phyloP scores from a whole-genome alignment of 2,797 vertebrate genomes.

The Arnoldichthys spilopterus region DNA sequence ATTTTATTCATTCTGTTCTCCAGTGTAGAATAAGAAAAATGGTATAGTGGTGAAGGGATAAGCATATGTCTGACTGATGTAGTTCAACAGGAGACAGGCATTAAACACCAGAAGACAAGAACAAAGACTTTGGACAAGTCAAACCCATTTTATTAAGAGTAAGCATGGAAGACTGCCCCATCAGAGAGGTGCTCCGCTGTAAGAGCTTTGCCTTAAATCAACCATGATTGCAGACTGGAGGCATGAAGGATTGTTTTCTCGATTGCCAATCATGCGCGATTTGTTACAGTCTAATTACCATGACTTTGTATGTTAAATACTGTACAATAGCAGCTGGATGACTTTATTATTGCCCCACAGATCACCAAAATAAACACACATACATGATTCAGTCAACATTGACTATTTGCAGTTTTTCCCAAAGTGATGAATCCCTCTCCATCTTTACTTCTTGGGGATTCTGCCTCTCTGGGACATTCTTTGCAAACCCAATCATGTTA shows the following conservation, averaged over 20 bases:
- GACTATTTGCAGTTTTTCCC: no score
- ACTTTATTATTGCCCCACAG: background rate
- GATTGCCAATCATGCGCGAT: background rate
- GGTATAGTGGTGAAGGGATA: background rate
- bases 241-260: background rate
- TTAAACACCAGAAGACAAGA: background rate
- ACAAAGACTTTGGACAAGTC: background rate
- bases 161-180: no score
- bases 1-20: background rate
- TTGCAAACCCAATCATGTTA: no score
- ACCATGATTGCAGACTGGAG: background rate
- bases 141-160: background rate
- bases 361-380: background rate
- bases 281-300: background rate
- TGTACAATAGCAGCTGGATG: background rate
- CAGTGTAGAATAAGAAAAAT: constrained; percentile 7
- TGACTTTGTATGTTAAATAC: constrained; percentile 8
- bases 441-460: no score
- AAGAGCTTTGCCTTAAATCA: constrained; percentile 11
- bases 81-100: background rate
- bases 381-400: no score
- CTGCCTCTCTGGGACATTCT: no score
- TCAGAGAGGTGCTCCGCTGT: background rate
- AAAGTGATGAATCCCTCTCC: no score
- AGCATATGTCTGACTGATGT: background rate